Conservation (phyloP, 2,113 vertebrate species). For the Lycocorax pyrrhopterus region DNA sequence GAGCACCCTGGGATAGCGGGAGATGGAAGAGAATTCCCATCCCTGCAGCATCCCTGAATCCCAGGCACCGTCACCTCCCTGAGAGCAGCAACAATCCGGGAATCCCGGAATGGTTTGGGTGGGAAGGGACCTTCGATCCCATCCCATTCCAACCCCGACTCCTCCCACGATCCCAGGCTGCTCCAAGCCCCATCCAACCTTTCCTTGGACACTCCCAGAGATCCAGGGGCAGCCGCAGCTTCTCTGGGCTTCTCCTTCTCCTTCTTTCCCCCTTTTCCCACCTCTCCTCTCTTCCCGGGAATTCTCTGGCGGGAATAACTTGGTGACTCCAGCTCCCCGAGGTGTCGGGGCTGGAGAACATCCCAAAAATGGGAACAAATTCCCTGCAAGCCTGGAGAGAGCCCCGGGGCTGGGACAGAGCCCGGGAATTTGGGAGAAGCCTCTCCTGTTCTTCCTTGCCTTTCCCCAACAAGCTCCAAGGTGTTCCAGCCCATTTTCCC, state of each 20-base stretch:
- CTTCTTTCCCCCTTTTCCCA: neutral
- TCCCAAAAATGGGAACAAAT: neutral
- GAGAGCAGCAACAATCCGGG: too few species aligned
- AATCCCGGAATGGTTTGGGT: too few species aligned
- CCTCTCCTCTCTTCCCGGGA: neutral
- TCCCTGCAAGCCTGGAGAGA: neutral
- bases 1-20: too few species aligned
- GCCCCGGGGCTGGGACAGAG: neutral
- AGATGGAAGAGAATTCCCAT: too few species aligned
- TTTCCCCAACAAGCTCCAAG: rapidly evolving
- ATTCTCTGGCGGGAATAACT: neutral
- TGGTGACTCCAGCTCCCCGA: neutral
- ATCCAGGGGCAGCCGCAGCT: neutral
- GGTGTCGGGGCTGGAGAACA: neutral
- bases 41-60: too few species aligned
- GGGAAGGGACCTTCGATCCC: too few species aligned
- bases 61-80: too few species aligned
- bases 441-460: too few species aligned
- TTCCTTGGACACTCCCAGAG: neutral
- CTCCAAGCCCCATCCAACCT: too few species aligned
- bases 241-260: neutral
- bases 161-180: too few species aligned
- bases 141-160: too few species aligned
- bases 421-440: neutral
- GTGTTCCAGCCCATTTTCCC: rapidly evolving